Conservation (phyloP, 1,140 invertebrate species). For the Ladona fulva region DNA sequence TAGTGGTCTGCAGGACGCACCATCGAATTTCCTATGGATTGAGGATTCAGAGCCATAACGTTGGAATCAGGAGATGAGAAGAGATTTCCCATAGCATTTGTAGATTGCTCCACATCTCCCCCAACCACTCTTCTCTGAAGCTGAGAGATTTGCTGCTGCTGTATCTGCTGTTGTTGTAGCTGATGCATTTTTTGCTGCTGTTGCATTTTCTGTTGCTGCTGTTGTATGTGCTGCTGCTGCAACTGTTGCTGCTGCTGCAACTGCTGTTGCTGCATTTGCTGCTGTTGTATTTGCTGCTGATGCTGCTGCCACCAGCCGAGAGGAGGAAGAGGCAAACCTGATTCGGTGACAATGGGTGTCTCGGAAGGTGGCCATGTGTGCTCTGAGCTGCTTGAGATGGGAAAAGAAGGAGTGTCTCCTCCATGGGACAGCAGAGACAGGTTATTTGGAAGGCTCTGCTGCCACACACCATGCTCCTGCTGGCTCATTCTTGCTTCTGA, state of each 20-base stretch:
- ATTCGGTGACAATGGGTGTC: neutral
- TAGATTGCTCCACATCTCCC: neutral
- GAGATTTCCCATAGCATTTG: neutral
- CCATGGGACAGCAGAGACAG: neutral
- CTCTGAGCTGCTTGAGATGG: neutral
- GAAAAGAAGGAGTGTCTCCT: neutral
- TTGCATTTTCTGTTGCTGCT: slow-evolving; percentile 14
- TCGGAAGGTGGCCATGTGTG: neutral
- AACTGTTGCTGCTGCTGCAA: slow-evolving; percentile 23
- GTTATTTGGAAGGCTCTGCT: slow-evolving; percentile 9
- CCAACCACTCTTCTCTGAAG: neutral
- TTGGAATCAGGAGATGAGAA: neutral
- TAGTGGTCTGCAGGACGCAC: neutral
- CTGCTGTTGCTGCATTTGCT: slow-evolving; percentile 34
- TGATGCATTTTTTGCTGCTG: slow-evolving; percentile 11
- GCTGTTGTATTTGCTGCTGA: slow-evolving; percentile 27
- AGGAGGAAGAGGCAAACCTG: neutral
- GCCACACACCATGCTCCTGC: slow-evolving; percentile 16
- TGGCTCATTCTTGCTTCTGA: slow-evolving; percentile 31
- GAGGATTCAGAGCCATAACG: neutral
- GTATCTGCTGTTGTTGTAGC: slow-evolving; percentile 19
- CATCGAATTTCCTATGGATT: neutral
- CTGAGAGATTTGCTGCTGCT: slow-evolving; percentile 15
- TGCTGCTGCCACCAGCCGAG: neutral
- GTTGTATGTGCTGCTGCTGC: slow-evolving; percentile 21